Conservation (phyloP, 2,113 vertebrate species). For the Actinemys pallida region DNA sequence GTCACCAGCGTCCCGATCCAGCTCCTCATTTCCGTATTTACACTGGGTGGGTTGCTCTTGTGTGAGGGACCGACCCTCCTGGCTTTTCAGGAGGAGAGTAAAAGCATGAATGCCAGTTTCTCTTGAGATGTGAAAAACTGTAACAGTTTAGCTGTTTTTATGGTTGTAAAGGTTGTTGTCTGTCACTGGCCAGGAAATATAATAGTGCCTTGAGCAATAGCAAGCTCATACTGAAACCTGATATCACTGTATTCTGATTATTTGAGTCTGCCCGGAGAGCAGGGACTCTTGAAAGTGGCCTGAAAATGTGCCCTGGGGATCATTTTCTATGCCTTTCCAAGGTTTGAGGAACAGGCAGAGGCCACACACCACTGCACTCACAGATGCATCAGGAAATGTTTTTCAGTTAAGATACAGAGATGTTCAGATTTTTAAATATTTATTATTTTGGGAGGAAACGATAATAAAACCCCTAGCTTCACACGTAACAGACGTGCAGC, state of each 20-base stretch:
- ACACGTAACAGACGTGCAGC: neutral
- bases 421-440: neutral
- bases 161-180: neutral
- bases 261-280: conserved; percentile 23
- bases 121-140: neutral
- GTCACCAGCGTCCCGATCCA: neutral
- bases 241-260: neutral
- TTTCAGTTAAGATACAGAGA: neutral
- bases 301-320: conserved; percentile 24
- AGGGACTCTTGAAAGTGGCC: conserved; percentile 17
- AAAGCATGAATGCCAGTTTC: neutral
- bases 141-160: neutral
- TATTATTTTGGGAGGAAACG: neutral
- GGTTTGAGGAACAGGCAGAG: neutral
- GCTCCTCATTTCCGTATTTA: neutral
- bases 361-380: neutral
- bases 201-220: conserved; percentile 19
- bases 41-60: neutral
- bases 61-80: neutral
- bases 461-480: neutral
- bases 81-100: neutral
- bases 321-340: conserved; percentile 8
- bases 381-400: neutral
- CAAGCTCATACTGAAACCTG: neutral
- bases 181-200: conserved; percentile 4